Conservation (phyloP, 2,797 vertebrate species). For the Gadopsis bispinosus region DNA sequence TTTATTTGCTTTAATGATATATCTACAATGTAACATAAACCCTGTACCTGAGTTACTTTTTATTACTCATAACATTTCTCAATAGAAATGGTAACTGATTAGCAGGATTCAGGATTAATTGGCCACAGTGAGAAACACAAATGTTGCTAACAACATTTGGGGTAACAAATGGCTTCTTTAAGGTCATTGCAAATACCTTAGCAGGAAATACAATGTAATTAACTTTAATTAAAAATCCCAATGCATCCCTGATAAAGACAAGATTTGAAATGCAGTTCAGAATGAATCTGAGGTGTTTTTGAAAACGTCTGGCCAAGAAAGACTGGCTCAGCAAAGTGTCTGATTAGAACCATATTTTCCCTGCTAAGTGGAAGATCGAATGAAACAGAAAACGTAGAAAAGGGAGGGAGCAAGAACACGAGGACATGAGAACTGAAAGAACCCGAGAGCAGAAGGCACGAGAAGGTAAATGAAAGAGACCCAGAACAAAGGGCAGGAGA, state of each 20-base stretch:
- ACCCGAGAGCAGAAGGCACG: slow-evolving; percentile 27
- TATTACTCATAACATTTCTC: not conserved
- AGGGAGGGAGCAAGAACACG: slow-evolving; percentile 17
- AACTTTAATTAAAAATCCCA: slow-evolving; percentile 22
- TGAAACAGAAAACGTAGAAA: slow-evolving; percentile 40
- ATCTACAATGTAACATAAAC: too few species aligned
- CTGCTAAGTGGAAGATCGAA: slow-evolving; percentile 64
- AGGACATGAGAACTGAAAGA: slow-evolving; percentile 41
- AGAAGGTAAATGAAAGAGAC: slow-evolving; percentile 50
- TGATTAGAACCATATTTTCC: slow-evolving; percentile 77
- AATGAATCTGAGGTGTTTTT: slow-evolving; percentile 55
- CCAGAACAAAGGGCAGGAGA: slow-evolving; percentile 56
- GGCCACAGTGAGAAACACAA: not conserved
- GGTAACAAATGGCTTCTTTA: not conserved
- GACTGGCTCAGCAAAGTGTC: slow-evolving; percentile 65
- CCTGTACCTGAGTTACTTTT: not conserved
- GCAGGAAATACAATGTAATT: slow-evolving; percentile 9
- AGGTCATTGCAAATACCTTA: not conserved
- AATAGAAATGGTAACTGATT: not conserved
- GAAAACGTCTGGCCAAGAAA: slow-evolving; percentile 58
- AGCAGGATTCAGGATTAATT: too few species aligned
- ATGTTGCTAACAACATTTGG: not conserved
- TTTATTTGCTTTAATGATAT: too few species aligned
- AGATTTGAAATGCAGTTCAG: slow-evolving; percentile 39
- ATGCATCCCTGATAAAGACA: slow-evolving; percentile 3